Evolutionary conservation across 2,797 vertebrate genomes (phyloP), one percentile per base, ranked within the genome.

Genomic region (Spheniscus humboldti): DNA sequence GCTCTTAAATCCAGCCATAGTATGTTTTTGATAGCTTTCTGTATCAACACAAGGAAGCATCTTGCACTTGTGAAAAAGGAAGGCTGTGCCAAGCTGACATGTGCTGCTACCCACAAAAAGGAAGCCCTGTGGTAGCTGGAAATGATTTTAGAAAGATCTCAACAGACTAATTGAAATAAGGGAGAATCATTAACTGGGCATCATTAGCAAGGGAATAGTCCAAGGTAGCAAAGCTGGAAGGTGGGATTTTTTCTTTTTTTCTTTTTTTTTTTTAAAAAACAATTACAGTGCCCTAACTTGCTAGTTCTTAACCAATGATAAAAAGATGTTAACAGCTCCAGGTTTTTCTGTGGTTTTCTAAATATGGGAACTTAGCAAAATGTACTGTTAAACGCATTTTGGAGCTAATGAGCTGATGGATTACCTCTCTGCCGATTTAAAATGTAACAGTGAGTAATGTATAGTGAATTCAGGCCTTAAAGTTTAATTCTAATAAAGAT

Each of bases 381-480:
- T 90, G 66, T 82, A 79, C 88, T 95, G 64, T 81, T 96, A 92
- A 95, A 96, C n/a, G 56, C 64, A 37, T 89, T 96, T 97, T 91
- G 90, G 71, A 92, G 91, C 92, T 95, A 88, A 90, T 92, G 90
- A 97, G 66, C 89, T 89, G 91, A 94, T 83, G 14, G 66, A 95
- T 96, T 85, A 93, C 91, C 88, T 97, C 92, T 85, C 92, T 96
- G 86, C 60, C 57, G 3, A 82, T 95, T 95, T 94, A 94, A 97
- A 96, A 91, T 96, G 76, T 97, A 96, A 97, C 68, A 55, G 60
- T 96, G 87, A 97, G 86, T 96, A 96, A 93, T 92, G 82, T 96
- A 77, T 96, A 95, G 89, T 93, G 78, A 94, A 92, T 96, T 95
- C 91, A 96, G 97, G 97, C 97, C 98, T 98, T 97, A 96, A 96